Evolutionary conservation across 2,888 invertebrate species (phyloP).

Genomic region (Rhingia rostrata): DNA sequence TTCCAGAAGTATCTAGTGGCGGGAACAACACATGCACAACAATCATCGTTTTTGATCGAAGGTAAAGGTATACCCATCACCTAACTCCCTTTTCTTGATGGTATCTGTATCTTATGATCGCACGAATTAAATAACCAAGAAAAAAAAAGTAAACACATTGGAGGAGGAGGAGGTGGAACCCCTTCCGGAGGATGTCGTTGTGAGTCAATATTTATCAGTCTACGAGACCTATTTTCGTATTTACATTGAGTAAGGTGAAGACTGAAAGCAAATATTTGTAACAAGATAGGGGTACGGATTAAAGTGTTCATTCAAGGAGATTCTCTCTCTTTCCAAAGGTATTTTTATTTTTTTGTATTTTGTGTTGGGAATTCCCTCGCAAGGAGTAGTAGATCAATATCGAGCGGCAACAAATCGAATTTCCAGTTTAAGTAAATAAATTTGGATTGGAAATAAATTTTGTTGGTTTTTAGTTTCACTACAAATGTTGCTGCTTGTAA

Average conservation of each 20-base stretch:
- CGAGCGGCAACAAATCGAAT: no score
- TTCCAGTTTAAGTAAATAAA: no score
- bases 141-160: neutral
- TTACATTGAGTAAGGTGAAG: neutral
- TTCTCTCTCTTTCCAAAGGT: constrained; percentile 1
- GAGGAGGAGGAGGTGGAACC: constrained; percentile 13
- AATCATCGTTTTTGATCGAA: constrained; percentile 28
- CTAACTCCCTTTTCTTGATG: neutral
- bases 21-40: neutral
- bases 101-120: constrained; percentile 8
- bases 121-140: constrained; percentile 4
- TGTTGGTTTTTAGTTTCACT: no score
- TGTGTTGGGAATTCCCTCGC: no score
- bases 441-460: no score
- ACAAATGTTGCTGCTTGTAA: no score
- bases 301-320: constrained; percentile 28
- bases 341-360: no score
- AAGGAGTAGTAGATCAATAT: no score
- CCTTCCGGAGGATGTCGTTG: constrained; percentile 44
- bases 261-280: constrained; percentile 63
- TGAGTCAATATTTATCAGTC: constrained; percentile 45
- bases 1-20: neutral
- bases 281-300: constrained; percentile 11
- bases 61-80: constrained; percentile 9
- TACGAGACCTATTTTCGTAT: neutral